Base-by-base conservation (phyloP, 2,113 vertebrate species). In the Carlito syrichta region DNA sequence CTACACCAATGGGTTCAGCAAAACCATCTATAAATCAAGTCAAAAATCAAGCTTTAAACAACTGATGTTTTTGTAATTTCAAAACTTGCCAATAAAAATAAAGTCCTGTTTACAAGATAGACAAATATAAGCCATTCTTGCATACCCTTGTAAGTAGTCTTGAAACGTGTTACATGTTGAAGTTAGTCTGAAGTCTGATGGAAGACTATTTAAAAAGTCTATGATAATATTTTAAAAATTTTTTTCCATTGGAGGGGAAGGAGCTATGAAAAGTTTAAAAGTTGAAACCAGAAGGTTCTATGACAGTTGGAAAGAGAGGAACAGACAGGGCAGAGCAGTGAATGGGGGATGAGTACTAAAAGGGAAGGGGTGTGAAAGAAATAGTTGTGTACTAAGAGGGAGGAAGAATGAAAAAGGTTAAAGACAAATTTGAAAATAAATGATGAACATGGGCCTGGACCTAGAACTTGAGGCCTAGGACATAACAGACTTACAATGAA, bases 281-380 rank as follows among this genome's bases (percentile, higher is more conserved):
- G 94, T 87, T 81, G 83, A 96, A 94, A 85, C 40, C 86, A 90
- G 89, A 97, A 96, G 76, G 84, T 97, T 97, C 96, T 63, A 95
- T 85, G 97, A 84, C 97, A 97, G 93, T 86, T 93, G 83, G 86
- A 35, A 96, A 96, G 63, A 97, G 62, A 89, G 38, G 68, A 96
- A 95, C 89, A 86, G 91, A 86, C 32, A 30, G 20, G 38, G 38
- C 6, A 58, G 60, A n/a, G 54, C 38, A 32, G 58, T 19, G 10
- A 82, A 77, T 14, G 35, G 81, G 66, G 82, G 76, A 25, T 66
- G 23, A 92, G 45, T 2, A 9, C 23, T 23, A 8, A 66, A 62
- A 63, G 77, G 27, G 71, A 45, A 54, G 17, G 62, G 19, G 11
- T 32, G 5, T 27, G 27, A 35, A 40, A 19, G 0, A 45, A 73